These are phyloP conservation scores for Actinostola sp. DNA, from an alignment of 92 coral and sea anemone species.

Conservation along the genomic window DNA sequence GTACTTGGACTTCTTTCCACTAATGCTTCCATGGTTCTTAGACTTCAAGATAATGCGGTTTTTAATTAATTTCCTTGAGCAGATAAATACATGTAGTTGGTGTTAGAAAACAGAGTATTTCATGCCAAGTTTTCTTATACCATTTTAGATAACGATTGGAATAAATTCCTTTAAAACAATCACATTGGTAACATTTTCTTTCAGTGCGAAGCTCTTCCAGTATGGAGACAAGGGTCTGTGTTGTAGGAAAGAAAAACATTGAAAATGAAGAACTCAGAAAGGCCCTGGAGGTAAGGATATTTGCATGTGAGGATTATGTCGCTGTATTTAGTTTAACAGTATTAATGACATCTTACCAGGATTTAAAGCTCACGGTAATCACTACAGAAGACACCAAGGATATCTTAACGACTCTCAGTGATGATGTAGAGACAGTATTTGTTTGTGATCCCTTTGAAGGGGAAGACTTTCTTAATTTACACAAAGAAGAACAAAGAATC, in stretches of 20 bases:
- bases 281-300: slow-evolving; percentile 75
- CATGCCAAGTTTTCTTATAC: neutral
- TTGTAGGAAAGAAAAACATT: slow-evolving; percentile 82
- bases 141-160: neutral
- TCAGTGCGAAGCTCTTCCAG: slow-evolving; percentile 11
- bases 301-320: neutral
- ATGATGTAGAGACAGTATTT: slow-evolving; percentile 78
- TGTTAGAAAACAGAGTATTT: no score
- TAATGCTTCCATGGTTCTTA: no score
- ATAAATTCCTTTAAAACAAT: neutral
- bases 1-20: no score
- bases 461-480: slow-evolving; percentile 76
- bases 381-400: slow-evolving; percentile 79
- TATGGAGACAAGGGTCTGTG: slow-evolving; percentile 90
- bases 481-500: slow-evolving; percentile 90
- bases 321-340: neutral
- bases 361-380: slow-evolving; percentile 63
- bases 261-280: slow-evolving; percentile 72
- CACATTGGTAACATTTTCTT: neutral
- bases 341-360: slow-evolving; percentile 33
- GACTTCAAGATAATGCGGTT: no score
- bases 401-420: slow-evolving; percentile 51
- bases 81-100: no score
- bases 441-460: slow-evolving; percentile 98
- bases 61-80: no score